phyloP scores from a whole-genome alignment of 2,113 vertebrate genomes.

The Elaphurus davidianus region DNA sequence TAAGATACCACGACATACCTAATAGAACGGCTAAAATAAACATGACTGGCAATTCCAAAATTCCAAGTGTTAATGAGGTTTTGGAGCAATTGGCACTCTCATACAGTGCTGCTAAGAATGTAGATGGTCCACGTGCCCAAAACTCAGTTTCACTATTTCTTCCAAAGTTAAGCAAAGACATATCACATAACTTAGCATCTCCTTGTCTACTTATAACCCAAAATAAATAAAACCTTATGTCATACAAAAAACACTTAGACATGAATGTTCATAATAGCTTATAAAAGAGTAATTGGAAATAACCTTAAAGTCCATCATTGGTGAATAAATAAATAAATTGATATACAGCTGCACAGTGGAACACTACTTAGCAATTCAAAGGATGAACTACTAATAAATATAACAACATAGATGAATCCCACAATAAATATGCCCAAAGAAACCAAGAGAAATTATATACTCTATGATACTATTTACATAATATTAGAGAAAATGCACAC shows the following conservation, averaged over 20 bases:
- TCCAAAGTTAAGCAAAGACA: not conserved
- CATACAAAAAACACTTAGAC: not conserved
- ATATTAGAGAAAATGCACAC: not conserved
- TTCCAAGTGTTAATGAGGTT: not conserved
- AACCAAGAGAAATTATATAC: not conserved
- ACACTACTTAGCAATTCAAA: not conserved
- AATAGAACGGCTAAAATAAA: not conserved
- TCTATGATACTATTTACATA: not conserved
- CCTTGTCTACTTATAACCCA: not conserved
- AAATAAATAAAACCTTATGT: not conserved
- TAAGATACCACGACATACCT: not conserved
- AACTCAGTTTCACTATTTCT: not conserved
- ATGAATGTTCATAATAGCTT: not conserved
- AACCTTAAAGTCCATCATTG: not conserved
- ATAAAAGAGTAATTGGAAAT: not conserved
- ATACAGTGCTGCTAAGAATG: not conserved
- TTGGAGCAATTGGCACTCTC: not conserved
- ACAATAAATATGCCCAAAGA: not conserved
- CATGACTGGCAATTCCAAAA: not conserved
- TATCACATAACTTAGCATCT: not conserved
- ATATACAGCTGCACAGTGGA: not conserved
- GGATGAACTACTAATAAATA: not conserved
- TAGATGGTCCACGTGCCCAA: not conserved
- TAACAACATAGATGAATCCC: not conserved
- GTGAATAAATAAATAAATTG: not conserved